Conservation (phyloP, 1,140 invertebrate genomes). For the Pseudomyrmex flavicornis region DNA sequence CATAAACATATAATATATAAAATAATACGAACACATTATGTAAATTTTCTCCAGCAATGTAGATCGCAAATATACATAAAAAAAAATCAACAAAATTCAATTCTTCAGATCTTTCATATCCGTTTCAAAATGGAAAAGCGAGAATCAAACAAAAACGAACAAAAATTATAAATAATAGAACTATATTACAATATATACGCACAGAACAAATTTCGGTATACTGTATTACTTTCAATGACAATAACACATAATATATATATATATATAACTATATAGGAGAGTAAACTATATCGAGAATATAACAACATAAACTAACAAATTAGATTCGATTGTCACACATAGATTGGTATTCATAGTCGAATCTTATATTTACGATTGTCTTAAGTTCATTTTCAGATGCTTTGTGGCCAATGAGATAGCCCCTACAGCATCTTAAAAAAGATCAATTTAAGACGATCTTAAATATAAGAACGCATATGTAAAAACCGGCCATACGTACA, state of each 20-base stretch:
- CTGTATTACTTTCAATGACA: conserved; percentile 48
- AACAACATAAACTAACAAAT: conserved; percentile 62
- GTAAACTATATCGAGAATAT: conserved; percentile 50
- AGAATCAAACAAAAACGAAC: conserved; percentile 33
- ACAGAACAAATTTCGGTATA: conserved; percentile 12
- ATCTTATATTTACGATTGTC: too few relatives aligned
- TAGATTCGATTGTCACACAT: conserved; percentile 64
- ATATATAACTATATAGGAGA: conserved; percentile 44
- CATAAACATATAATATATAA: too few relatives aligned
- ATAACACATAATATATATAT: conserved; percentile 50
- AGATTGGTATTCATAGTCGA: conserved; percentile 35
- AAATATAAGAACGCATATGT: too few relatives aligned
- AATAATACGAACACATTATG: too few relatives aligned
- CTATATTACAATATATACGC: conserved; percentile 56
- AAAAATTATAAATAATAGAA: conserved; percentile 33
- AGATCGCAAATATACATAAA: too few relatives aligned
- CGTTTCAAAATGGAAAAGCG: conserved; percentile 35
- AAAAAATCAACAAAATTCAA: neutral
- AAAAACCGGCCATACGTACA: conserved; percentile 26
- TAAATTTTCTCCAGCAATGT: too few relatives aligned
- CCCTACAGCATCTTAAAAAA: too few relatives aligned
- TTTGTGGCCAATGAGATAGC: too few relatives aligned
- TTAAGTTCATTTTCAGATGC: too few relatives aligned
- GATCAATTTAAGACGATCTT: too few relatives aligned
- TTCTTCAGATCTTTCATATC: conserved; percentile 1